Conservation (phyloP, 2,113 vertebrate genomes). For the Mus pahari region DNA sequence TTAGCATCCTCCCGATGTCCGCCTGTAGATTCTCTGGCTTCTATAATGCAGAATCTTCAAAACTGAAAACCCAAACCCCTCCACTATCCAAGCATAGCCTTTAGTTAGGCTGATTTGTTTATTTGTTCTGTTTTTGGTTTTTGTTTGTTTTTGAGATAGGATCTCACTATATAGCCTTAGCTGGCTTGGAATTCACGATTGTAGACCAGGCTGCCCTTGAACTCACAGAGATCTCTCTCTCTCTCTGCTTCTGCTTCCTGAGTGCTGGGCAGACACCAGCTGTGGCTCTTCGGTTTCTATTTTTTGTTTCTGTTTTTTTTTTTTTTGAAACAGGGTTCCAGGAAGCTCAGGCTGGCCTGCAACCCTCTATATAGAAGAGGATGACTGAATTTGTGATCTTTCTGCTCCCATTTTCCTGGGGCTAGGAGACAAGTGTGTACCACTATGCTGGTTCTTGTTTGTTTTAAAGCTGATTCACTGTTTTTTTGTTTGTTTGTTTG, state of each 20-base stretch:
- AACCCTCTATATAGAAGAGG: neutral
- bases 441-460: neutral
- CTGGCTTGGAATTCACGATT: neutral
- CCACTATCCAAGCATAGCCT: neutral
- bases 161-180: neutral
- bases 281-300: neutral
- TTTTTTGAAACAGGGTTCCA: neutral
- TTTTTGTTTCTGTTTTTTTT: neutral
- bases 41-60: constrained; percentile 21
- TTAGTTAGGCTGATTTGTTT: neutral
- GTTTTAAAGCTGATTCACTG: neutral
- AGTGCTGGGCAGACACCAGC: neutral
- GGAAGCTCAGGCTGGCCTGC: neutral
- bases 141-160: neutral
- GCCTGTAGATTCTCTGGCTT: neutral
- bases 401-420: too few relatives aligned
- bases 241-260: neutral
- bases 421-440: neutral
- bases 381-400: neutral
- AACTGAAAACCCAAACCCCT: neutral
- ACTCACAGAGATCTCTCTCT: neutral
- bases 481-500: neutral
- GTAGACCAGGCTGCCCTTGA: neutral
- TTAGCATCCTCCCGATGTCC: neutral
- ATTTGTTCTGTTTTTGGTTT: neutral